These are phyloP conservation scores for Sebastes minor DNA, from an alignment of 2,797 vertebrate species.

Conservation along the genomic window DNA sequence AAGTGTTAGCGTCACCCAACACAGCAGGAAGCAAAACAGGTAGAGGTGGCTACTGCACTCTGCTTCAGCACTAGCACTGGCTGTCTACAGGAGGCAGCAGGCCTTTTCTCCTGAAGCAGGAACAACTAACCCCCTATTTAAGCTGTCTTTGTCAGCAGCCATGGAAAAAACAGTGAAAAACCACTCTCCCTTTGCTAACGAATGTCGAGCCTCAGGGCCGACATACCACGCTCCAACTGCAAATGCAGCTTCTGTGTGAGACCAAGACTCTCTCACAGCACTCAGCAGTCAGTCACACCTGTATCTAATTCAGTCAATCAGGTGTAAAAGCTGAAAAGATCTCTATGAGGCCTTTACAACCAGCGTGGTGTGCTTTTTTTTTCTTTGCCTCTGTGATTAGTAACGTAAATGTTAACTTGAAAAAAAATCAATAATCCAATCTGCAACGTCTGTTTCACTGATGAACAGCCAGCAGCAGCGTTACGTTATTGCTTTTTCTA, in stretches of 20 bases:
- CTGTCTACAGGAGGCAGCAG: neutral
- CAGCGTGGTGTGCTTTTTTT: neutral
- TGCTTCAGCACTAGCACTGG: neutral
- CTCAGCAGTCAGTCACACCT: neutral
- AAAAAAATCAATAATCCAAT: slow-evolving; percentile 10
- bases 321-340: neutral
- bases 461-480: neutral
- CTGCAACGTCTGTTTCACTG: neutral
- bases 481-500: neutral
- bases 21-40: neutral
- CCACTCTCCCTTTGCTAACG: neutral
- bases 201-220: neutral
- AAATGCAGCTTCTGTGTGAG: neutral
- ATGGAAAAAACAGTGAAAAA: neutral
- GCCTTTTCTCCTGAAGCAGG: neutral
- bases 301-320: neutral
- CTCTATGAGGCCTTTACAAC: neutral
- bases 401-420: neutral
- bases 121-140: neutral
- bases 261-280: neutral
- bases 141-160: neutral
- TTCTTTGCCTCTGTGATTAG: neutral
- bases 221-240: neutral
- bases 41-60: neutral
- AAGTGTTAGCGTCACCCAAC: neutral